These are phyloP conservation scores for Pissodes strobi DNA, from an alignment of 1,140 invertebrate genomes.

Conservation along the genomic window DNA sequence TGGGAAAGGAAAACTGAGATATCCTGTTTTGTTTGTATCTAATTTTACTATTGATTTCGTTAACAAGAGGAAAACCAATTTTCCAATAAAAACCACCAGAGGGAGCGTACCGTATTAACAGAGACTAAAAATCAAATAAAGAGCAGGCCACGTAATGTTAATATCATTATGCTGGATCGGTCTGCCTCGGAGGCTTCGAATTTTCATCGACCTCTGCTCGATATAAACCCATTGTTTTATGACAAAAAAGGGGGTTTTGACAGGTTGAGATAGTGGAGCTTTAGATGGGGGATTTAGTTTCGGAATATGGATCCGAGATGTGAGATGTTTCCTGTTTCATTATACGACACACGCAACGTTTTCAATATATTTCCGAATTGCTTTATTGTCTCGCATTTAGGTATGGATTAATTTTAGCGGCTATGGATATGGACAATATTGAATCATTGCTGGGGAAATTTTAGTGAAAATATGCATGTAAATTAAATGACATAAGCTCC, in stretches of 20 bases:
- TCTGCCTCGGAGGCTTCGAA: not conserved
- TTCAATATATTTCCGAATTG: too few species aligned
- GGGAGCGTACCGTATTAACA: not conserved
- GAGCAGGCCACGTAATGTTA: slow-evolving; percentile 5
- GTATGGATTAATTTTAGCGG: too few species aligned
- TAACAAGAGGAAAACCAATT: not conserved
- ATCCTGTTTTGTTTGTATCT: not conserved
- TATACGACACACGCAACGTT: too few species aligned
- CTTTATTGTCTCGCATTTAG: too few species aligned
- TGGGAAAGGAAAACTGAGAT: too few species aligned
- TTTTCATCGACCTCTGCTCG: not conserved
- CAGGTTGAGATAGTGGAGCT: not conserved
- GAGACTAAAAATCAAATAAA: slow-evolving; percentile 1
- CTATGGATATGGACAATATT: too few species aligned
- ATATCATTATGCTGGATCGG: not conserved
- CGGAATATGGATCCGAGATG: not conserved
- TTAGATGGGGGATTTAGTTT: not conserved
- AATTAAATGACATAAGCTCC: too few species aligned
- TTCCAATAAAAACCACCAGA: slow-evolving; percentile 1
- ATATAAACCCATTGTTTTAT: slow-evolving; percentile 3
- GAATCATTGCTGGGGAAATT: too few species aligned
- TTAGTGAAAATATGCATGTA: too few species aligned
- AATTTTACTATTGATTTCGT: not conserved
- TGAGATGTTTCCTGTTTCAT: not conserved
- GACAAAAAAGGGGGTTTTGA: not conserved